Evolutionary conservation across 2,797 vertebrate genomes (phyloP).

Genomic region (Sebastiscus albofasciatus): DNA sequence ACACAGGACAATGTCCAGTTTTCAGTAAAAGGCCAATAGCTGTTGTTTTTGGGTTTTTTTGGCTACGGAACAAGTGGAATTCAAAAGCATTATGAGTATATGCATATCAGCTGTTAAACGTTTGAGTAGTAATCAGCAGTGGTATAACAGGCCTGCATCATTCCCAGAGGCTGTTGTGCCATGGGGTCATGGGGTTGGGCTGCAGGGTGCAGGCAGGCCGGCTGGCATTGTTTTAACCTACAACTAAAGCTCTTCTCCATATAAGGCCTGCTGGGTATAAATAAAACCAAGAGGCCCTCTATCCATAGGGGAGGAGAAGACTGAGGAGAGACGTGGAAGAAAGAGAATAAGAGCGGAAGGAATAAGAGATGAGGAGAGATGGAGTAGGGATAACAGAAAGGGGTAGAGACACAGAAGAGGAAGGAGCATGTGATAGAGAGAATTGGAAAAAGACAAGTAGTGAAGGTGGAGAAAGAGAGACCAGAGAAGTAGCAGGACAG

Average conservation of each 20-base stretch:
- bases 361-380: background rate
- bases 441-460: too few species aligned
- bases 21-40: background rate
- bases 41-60: too few species aligned
- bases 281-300: constrained; percentile 48
- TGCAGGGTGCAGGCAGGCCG: background rate
- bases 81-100: background rate
- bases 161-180: background rate
- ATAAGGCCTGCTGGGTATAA: constrained; percentile 74
- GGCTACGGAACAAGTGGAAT: background rate
- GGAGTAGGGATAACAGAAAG: too few species aligned
- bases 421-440: background rate
- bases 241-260: constrained; percentile 58
- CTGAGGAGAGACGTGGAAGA: background rate
- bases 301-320: constrained; percentile 24
- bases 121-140: background rate
- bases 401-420: background rate
- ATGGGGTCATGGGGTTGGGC: background rate
- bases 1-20: too few species aligned
- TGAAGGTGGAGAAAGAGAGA: background rate
- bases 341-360: background rate
- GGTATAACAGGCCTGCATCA: background rate
- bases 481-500: background rate
- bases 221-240: constrained; percentile 30
- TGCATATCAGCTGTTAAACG: background rate